Percentiles rank a stretch among this genome's conserved stretches.
These are phyloP conservation scores for Acomys russatus DNA, from an alignment of 2,797 vertebrate genomes.

Conservation along the genomic window DNA sequence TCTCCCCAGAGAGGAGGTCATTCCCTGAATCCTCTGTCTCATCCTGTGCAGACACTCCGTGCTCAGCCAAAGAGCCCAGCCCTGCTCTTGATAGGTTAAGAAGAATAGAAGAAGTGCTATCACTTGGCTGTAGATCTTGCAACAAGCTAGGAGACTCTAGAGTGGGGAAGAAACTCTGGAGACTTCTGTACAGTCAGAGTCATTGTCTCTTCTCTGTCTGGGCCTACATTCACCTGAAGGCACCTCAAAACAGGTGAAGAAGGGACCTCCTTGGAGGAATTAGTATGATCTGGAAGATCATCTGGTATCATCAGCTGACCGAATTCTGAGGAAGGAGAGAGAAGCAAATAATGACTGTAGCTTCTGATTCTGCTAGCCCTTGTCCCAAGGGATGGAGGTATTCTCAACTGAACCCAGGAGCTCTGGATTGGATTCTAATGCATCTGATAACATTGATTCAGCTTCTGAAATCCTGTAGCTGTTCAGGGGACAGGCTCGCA, in stretches of 20 bases:
- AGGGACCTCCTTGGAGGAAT: slow-evolving; percentile 91
- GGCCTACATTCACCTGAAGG: slow-evolving; percentile 91
- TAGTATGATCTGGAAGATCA: slow-evolving; percentile 9
- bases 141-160: slow-evolving; percentile 92
- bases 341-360: slow-evolving; percentile 94
- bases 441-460: slow-evolving; percentile 99
- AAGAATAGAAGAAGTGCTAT: slow-evolving; percentile 97
- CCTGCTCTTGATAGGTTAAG: slow-evolving; percentile 98
- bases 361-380: slow-evolving; percentile 94
- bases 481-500: slow-evolving; percentile 85
- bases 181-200: slow-evolving; percentile 93
- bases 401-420: slow-evolving; percentile 99
- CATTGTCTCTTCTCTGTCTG: slow-evolving; percentile 92
- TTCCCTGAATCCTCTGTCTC: slow-evolving; percentile 92
- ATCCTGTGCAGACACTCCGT: slow-evolving; percentile 96
- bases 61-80: slow-evolving; percentile 95
- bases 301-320: slow-evolving; percentile 95
- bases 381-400: slow-evolving; percentile 97
- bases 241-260: slow-evolving; percentile 90
- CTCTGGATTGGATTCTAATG: slow-evolving; percentile 99
- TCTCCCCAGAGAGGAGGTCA: slow-evolving; percentile 94
- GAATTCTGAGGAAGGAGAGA: slow-evolving; percentile 95
- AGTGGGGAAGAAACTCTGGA: slow-evolving; percentile 89
- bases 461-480: slow-evolving; percentile 90
- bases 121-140: slow-evolving; percentile 96